Conservation (phyloP, 2,888 invertebrate species). For the Zeuzera pyrina region DNA sequence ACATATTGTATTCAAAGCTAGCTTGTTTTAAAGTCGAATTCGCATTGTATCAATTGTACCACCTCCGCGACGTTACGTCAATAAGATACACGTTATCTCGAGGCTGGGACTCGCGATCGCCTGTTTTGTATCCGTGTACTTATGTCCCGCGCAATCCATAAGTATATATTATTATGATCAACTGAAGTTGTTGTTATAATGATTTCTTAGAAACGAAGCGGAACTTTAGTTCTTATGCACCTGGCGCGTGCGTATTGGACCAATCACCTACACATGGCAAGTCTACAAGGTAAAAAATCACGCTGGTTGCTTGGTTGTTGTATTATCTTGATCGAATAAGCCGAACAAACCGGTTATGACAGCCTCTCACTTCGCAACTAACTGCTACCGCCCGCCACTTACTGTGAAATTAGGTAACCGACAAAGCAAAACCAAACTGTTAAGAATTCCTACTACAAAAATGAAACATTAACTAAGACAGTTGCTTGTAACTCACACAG, state of each 20-base stretch:
- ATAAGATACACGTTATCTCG: constrained; percentile 65
- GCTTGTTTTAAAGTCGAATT: constrained; percentile 45
- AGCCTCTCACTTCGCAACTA: constrained; percentile 71
- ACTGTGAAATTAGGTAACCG: constrained; percentile 70
- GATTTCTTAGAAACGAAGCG: constrained; percentile 31
- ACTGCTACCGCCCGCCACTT: constrained; percentile 52
- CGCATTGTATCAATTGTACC: constrained; percentile 34
- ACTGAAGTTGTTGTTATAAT: constrained; percentile 19
- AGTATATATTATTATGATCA: constrained; percentile 23
- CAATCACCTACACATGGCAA: constrained; percentile 23
- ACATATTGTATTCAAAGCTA: constrained; percentile 32
- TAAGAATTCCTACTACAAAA: constrained; percentile 38
- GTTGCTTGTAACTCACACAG: constrained; percentile 2
- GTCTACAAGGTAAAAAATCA: constrained; percentile 31
- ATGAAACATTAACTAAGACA: background rate
- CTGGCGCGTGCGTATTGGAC: constrained; percentile 19
- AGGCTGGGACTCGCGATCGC: constrained; percentile 52
- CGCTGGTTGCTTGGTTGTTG: constrained; percentile 36
- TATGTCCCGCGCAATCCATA: constrained; percentile 40
- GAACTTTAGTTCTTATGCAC: constrained; percentile 27
- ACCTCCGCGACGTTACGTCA: constrained; percentile 66
- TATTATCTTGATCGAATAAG: constrained; percentile 58
- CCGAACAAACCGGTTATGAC: constrained; percentile 63
- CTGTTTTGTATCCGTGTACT: constrained; percentile 64
- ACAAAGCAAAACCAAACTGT: constrained; percentile 46